Percentiles rank a stretch among this genome's conserved stretches.
Evolutionary conservation across 2,113 vertebrate genomes (phyloP).

Genomic region (Crotalus helleri): DNA sequence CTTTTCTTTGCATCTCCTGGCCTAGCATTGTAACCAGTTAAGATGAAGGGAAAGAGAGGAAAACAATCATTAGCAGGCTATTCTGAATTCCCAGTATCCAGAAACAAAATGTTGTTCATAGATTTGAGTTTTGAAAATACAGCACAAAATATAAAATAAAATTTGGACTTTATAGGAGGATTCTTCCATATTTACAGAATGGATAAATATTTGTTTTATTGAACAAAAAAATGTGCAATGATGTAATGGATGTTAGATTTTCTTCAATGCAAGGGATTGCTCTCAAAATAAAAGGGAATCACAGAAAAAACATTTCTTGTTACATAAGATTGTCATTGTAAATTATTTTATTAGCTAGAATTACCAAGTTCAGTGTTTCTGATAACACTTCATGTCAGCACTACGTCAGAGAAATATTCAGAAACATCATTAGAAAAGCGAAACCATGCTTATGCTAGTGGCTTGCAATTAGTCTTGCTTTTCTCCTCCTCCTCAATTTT

Average conservation of each 20-base stretch:
- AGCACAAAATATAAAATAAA: neutral
- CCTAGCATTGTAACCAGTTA: neutral
- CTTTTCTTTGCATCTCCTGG: neutral
- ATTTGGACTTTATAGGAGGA: neutral
- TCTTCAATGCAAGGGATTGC: neutral
- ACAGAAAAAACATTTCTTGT: neutral
- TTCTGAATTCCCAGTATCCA: neutral
- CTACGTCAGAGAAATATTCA: neutral
- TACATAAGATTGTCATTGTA: neutral
- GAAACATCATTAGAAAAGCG: neutral
- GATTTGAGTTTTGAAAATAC: neutral
- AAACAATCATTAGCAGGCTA: neutral
- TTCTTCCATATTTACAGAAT: neutral
- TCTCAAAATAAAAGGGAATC: neutral
- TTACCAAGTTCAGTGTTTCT: neutral
- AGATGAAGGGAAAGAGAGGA: neutral
- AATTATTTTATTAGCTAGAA: neutral
- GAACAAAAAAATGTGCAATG: neutral
- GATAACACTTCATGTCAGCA: neutral
- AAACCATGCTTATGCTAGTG: neutral
- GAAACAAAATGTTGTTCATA: neutral
- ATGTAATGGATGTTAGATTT: constrained; percentile 20
- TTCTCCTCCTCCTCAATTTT: neutral
- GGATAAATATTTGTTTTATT: neutral
- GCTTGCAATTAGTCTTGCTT: neutral